Percentiles rank a stretch among this genome's conserved stretches.
Evolutionary conservation across 2,888 invertebrate species (phyloP).

Genomic region (Noctua fimbriata): DNA sequence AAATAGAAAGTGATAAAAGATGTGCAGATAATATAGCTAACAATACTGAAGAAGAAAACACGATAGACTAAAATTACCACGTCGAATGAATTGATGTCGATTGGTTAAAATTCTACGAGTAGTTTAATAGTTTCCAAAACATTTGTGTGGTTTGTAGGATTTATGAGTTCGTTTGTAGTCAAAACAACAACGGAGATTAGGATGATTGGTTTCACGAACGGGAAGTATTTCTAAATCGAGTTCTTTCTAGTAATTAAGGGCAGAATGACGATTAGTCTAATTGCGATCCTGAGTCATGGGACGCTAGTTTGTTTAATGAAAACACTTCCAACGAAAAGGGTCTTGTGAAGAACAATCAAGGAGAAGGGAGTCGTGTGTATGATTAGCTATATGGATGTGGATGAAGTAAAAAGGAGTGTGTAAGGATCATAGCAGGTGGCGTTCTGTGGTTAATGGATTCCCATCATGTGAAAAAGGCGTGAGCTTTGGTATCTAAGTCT

Average conservation of each 20-base stretch:
- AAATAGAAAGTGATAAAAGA: slow-evolving; percentile 76
- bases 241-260: slow-evolving; percentile 54
- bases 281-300: slow-evolving; percentile 29
- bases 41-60: slow-evolving; percentile 8
- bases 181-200: slow-evolving; percentile 51
- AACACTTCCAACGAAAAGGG: slow-evolving; percentile 8
- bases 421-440: no score
- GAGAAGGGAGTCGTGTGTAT: background rate
- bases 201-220: slow-evolving; percentile 40
- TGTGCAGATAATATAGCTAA: slow-evolving; percentile 62
- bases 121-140: slow-evolving; percentile 33
- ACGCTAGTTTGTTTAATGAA: slow-evolving; percentile 31
- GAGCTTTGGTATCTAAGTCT: background rate
- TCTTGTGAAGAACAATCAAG: slow-evolving; percentile 10
- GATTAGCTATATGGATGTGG: background rate
- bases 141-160: slow-evolving; percentile 32
- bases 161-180: slow-evolving; percentile 46
- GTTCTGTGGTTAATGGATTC: background rate
- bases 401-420: background rate
- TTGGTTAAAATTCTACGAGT: slow-evolving; percentile 15
- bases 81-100: background rate
- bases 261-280: slow-evolving; percentile 30
- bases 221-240: slow-evolving; percentile 39
- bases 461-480: no score
- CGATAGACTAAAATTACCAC: slow-evolving; percentile 17